Base-by-base conservation (phyloP, 2,888 invertebrate genomes). In the Eristalis intricaria region DNA sequence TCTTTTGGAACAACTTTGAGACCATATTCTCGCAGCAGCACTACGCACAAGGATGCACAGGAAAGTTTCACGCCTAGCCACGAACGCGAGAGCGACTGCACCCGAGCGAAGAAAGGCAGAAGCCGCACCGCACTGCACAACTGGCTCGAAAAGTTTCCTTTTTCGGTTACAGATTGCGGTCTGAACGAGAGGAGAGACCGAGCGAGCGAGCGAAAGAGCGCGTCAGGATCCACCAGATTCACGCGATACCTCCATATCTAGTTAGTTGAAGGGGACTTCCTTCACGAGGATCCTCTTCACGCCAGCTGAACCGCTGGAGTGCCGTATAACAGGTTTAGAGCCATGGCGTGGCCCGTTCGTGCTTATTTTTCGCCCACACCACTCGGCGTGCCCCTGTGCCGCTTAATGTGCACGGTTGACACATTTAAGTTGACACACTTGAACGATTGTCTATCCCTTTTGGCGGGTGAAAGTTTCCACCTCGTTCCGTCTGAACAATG, bases 351-450 rank as follows among this genome's bases (percentile, higher is more conserved):
- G 29, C 65, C 35, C 63, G 58, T 38, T 74, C 50, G 61, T 38
- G 35, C 23, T 43, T 50, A 50, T 50, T 50, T 50, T 50, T 50
- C 50, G 19, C 50, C 19, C 19, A n/a, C 43, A 4, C 13, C 43
- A n/a, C 5, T 15, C 7, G n/a, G n/a, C 43, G 50, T 35, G 32
- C 64, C 19, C 11, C 22, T 63, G 40, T 29, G 22, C 56, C 38
- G 73, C 64, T 65, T 69, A 81, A 74, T 69, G 71, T 83, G 75
- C 86, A 66, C 82, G 75, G 79, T 87, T 87, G 84, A 87, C 87
- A 87, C 87, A 83, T 87, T 87, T 83, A 83, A 83, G 87, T 83
- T 87, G 87, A 87, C 83, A 87, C 86, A 87, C 83, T 83, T 83
- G 87, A 87, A 87, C 84, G 87, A 87, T 80, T 87, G 76, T 80